Conservation (phyloP, 2,797 vertebrate genomes). For the Pseudochromis fuscus region DNA sequence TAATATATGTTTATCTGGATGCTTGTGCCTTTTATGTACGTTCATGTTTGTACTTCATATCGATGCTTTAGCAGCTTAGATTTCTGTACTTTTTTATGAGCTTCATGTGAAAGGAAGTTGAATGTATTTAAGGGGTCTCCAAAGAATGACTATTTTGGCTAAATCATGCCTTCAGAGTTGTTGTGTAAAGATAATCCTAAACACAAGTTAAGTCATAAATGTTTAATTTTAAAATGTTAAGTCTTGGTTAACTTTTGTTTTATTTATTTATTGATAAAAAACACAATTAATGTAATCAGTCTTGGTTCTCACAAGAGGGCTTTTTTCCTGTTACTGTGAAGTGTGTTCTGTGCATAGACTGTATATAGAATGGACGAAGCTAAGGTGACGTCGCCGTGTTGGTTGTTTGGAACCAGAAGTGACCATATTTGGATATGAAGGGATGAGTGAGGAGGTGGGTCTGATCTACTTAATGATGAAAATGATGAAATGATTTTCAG, state of each 20-base stretch:
- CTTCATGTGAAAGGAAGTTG: constrained; percentile 35
- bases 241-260: constrained; percentile 10
- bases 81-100: constrained; percentile 33
- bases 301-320: constrained; percentile 20
- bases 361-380: too few species aligned
- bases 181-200: too few species aligned
- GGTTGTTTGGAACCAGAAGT: too few species aligned
- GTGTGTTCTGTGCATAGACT: too few species aligned
- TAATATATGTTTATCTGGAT: constrained; percentile 60
- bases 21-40: constrained; percentile 65
- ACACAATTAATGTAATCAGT: constrained; percentile 6
- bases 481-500: too few species aligned
- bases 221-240: constrained; percentile 24
- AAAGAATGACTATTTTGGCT: constrained; percentile 52
- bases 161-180: too few species aligned
- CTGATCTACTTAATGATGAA: too few species aligned
- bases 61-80: constrained; percentile 36
- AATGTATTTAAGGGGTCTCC: constrained; percentile 47
- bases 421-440: too few species aligned
- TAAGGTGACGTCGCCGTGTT: too few species aligned
- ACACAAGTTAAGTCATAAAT: neutral
- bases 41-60: constrained; percentile 54
- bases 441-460: too few species aligned
- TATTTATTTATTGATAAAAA: constrained; percentile 44
- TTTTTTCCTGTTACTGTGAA: constrained; percentile 47